These are phyloP conservation scores for Anguilla japonica DNA, from an alignment of 2,113 vertebrate genomes.

Conservation along the genomic window DNA sequence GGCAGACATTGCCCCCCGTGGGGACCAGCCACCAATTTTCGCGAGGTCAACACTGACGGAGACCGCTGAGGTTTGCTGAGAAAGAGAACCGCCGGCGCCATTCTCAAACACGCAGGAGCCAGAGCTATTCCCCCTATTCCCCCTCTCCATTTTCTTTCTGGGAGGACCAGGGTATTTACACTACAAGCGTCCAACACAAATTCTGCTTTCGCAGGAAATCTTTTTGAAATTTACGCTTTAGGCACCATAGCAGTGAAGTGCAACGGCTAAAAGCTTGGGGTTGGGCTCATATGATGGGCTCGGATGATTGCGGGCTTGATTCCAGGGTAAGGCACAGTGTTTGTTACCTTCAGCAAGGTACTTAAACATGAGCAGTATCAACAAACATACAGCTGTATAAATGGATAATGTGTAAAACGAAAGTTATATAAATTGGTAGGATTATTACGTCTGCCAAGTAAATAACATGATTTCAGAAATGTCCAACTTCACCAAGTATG, in stretches of 20 bases:
- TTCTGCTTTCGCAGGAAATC: neutral
- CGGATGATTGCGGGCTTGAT: neutral
- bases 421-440: neutral
- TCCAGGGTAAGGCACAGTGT: neutral
- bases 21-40: slow-evolving; percentile 61
- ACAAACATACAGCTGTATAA: neutral
- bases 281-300: neutral
- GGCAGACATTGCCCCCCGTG: slow-evolving; percentile 35
- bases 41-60: slow-evolving; percentile 66
- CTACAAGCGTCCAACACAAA: neutral
- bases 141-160: neutral
- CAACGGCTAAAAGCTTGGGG: neutral
- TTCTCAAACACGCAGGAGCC: slow-evolving; percentile 41
- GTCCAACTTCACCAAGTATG: neutral
- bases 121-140: slow-evolving; percentile 31
- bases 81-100: slow-evolving; percentile 35
- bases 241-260: neutral
- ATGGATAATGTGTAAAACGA: neutral
- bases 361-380: neutral
- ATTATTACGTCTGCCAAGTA: neutral
- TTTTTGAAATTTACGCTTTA: neutral
- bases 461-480: neutral
- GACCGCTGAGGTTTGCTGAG: slow-evolving; percentile 50
- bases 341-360: neutral
- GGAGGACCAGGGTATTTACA: neutral